Evolutionary conservation across 1,140 invertebrate species (phyloP), one percentile per base, ranked within the genome.

Genomic region (Tetramorium parvispinum): DNA sequence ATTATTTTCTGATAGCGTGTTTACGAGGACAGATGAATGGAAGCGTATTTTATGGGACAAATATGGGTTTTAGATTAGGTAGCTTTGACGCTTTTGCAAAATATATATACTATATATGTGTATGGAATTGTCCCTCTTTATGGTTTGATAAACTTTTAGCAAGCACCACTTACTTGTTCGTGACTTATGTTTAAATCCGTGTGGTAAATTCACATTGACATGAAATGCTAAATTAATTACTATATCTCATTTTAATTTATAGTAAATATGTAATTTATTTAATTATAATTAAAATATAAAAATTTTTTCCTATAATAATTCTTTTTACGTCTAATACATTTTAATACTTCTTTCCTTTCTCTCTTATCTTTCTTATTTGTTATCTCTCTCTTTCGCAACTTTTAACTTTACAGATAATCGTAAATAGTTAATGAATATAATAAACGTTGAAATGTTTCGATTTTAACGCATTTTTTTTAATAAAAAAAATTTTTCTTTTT

Each of bases 41-140:
- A 87, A 91, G 71, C 82, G 90, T 93, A 90, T 86, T 94, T 94
- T 94, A 94, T 94, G 91, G 90, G 92, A 94, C 92, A 92, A 90
- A 88, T 94, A 94, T 93, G 92, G 91, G 86, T 91, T 94, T 94
- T 94, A 91, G 91, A 94, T 94, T 94, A 93, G 92, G 91, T 94
- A 81, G 89, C 59, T 46, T 49, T 89, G 90, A 68, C 79, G 71
- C 76, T 88, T 82, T 89, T 88, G 65, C 57, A 57, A 88, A 86
- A 83, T 88, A 78, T 85, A 71, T 89, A 76, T 71, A 71, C n/a
- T 40, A 18, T 21, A 75, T 46, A 7, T 24, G 16, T 63, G 37
- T 49, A 43, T 7, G 57, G 16, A 21, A 65, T 46, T n/a, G 43
- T 43, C 18, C 27, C 76, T 55, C n/a, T 86, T 86, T 86, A 86